These are phyloP conservation scores for Mycteria americana DNA, from an alignment of 2,797 vertebrate genomes.

Conservation along the genomic window DNA sequence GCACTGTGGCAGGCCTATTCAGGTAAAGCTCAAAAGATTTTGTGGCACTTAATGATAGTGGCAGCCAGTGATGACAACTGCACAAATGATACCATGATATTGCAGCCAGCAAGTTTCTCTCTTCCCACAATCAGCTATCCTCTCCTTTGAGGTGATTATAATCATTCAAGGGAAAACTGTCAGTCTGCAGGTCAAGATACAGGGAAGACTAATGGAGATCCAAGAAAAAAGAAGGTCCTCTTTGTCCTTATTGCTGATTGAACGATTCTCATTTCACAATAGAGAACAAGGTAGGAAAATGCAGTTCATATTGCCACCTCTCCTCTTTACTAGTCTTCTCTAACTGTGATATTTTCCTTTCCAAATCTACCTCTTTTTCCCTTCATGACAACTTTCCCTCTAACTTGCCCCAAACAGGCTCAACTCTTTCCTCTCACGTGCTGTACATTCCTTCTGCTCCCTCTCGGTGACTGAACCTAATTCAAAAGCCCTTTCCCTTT, in stretches of 20 bases:
- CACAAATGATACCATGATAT: not conserved
- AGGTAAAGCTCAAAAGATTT: not conserved
- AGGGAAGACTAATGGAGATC: not conserved
- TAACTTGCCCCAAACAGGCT: not conserved
- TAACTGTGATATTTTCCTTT: not conserved
- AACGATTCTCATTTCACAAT: not conserved
- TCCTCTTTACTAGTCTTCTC: not conserved
- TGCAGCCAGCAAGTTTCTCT: not conserved
- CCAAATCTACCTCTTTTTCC: not conserved
- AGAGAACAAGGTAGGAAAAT: not conserved
- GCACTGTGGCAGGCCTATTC: not conserved
- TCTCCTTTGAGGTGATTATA: not conserved
- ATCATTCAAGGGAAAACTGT: not conserved
- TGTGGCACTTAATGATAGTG: not conserved
- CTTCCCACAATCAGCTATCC: not conserved
- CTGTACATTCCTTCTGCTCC: not conserved
- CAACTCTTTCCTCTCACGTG: not conserved
- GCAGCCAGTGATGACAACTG: not conserved
- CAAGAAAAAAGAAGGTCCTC: not conserved
- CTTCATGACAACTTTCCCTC: not conserved
- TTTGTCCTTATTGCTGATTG: not conserved
- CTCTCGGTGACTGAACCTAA: not conserved
- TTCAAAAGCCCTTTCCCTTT: not conserved
- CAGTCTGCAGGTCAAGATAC: not conserved
- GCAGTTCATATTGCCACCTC: not conserved